Conservation (phyloP, 1,140 invertebrate genomes). For the Bombus vancouverensis region DNA sequence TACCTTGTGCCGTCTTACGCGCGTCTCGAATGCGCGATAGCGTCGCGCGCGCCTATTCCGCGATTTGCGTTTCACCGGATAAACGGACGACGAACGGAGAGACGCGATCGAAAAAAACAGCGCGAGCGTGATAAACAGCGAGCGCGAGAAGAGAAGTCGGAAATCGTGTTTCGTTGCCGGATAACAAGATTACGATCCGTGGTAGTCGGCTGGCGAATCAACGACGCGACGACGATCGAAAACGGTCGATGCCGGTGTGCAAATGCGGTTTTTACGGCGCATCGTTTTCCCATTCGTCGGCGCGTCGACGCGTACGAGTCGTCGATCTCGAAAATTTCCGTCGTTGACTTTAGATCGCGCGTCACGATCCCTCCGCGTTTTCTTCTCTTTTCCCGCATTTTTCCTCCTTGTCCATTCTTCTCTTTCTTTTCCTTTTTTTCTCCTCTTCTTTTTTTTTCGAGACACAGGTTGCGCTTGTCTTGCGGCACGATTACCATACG, state of each 20-base stretch:
- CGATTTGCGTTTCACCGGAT: not conserved
- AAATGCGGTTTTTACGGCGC: not conserved
- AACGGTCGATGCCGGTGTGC: slow-evolving; percentile 5
- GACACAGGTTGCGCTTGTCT: slow-evolving; percentile 76
- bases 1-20: not conserved
- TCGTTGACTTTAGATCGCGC: not conserved
- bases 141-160: not conserved
- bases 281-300: too few species aligned
- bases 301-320: not conserved
- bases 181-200: slow-evolving; percentile 37
- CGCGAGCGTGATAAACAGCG: slow-evolving; percentile 6
- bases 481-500: slow-evolving; percentile 76
- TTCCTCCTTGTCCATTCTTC: not conserved
- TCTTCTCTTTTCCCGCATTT: not conserved
- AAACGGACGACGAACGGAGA: not conserved
- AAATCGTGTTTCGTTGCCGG: slow-evolving; percentile 18
- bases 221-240: not conserved
- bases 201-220: not conserved
- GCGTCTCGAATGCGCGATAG: too few species aligned
- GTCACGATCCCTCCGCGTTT: not conserved
- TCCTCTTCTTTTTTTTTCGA: slow-evolving; percentile 36
- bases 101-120: not conserved
- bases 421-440: slow-evolving; percentile 26
- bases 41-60: too few species aligned
- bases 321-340: slow-evolving; percentile 47